Base-by-base conservation (phyloP, 2,888 invertebrate genomes). In the Coecobrya sp. region DNA sequence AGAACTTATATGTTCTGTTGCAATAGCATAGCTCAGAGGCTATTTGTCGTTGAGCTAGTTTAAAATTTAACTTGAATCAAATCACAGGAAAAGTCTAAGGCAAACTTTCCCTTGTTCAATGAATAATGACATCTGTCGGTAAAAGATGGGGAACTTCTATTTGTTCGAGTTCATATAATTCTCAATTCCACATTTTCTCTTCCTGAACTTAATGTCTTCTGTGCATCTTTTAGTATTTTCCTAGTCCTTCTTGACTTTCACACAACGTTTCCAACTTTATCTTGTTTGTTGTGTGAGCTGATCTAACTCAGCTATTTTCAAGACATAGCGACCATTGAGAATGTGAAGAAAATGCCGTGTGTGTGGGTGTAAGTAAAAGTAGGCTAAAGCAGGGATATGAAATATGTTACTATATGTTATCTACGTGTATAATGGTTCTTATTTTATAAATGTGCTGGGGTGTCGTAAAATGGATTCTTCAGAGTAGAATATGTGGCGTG, bases 51-150 rank as follows among this genome's bases (percentile, higher is more conserved):
- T 19, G 55, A 19, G 1, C 19, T n/a, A 55, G 2, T 55, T 55
- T 8, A 30, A 68, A 65, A 65, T 11, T 65, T 65, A 65, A 65
- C 8, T 65, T 27, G 22, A 27, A 8, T 13, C 27, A 5, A 0
- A 25, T 10, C 49, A 49, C 27, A 52, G 55, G 55, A 52, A 81
- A 55, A 81, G 55, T 65, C 30, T 19, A 62, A 62, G 42, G 36
- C 16, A n/a, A n/a, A n/a, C 62, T 19, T 84, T 84, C 62, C 30
- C 27, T 7, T 30, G 65, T 68, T 68, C 30, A 52, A 62, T 84
- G 84, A 84, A 68, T 68, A 68, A 68, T 70, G 68, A 85, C 68
- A 49, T 68, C 68, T 85, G 68, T 70, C 68, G 30, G 5, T 45
- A 13, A 22, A 22, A 79, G 49, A 45, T 52, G 84, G 36, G 10